These are phyloP conservation scores for Phyllostomus discolor DNA, from an alignment of 2,113 vertebrate genomes.

Conservation along the genomic window DNA sequence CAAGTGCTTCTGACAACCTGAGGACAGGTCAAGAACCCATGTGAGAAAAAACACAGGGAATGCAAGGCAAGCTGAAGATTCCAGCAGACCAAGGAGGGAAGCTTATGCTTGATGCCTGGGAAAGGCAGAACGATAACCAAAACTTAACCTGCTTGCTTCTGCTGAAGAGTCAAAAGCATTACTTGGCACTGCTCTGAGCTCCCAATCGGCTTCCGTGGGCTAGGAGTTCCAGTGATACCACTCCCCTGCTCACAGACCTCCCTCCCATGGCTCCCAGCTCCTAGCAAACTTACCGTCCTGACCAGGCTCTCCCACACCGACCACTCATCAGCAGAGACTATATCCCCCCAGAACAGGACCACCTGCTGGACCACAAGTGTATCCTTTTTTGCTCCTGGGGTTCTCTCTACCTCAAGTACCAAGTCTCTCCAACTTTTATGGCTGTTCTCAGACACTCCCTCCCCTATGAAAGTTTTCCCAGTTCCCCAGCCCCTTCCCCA, in stretches of 20 bases:
- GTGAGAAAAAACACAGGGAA: not conserved
- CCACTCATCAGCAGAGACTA: not conserved
- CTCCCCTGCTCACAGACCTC: not conserved
- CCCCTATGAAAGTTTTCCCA: not conserved
- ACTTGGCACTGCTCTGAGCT: not conserved
- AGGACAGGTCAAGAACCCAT: not conserved
- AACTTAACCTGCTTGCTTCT: conserved; percentile 33
- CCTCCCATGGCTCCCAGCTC: not conserved
- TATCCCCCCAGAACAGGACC: not conserved
- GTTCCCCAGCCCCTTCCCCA: not conserved
- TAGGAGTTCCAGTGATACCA: not conserved
- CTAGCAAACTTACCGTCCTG: not conserved
- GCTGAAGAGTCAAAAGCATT: conserved; percentile 6
- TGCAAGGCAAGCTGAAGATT: not conserved
- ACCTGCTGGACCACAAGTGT: not conserved
- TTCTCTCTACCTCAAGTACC: not conserved
- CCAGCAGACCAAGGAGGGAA: conserved; percentile 17
- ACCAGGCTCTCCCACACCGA: not conserved
- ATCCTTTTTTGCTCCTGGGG: not conserved
- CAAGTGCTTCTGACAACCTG: conserved; percentile 26
- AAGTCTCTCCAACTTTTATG: not conserved
- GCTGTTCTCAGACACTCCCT: not conserved
- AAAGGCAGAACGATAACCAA: conserved; percentile 36
- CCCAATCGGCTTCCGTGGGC: not conserved
- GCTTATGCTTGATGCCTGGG: conserved; percentile 1